Base-by-base conservation (phyloP, 2,888 invertebrate genomes). In the Chromoteleia sp. region DNA sequence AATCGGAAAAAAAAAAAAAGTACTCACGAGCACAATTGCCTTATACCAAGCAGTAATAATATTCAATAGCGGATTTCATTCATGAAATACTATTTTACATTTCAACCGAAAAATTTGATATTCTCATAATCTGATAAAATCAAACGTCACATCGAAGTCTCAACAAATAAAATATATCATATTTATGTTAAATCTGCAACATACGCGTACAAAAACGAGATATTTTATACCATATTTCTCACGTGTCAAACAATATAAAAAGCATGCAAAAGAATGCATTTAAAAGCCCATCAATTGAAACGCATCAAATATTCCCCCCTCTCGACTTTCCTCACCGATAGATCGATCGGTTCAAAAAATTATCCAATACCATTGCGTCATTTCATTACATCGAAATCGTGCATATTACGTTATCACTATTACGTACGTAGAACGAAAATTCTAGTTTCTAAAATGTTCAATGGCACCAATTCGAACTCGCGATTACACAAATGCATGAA, bases 361-460 rank as follows among this genome's bases (percentile, higher is more conserved):
- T 71, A 61, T 39, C 15, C 71, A 63, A 45, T 8, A 41, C 30
- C 0, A 15, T 45, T 74, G n/a, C 73, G n/a, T 75, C 65, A 68
- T 36, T 58, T 21, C 48, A 67, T 59, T 76, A 76, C 15, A 59
- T 52, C 17, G 59, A 76, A 76, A 76, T 43, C 48, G 39, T 43
- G 58, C 15, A 21, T 41, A 56, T 76, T 76, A 50, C 75, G 75
- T 58, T 56, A 30, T 58, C 36, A 48, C 41, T 52, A 50, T 75
- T 75, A 67, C 75, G 75, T 75, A 41, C 17, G 52, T 58, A 45
- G 65, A 74, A 41, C 59, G 43, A 45, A 58, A 75, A 59, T 50
- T 25, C 43, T 43, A 59, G 59, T 75, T 75, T 75, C 75, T 75
- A 75, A 75, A 75, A 50, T 50, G 33, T 41, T 58, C 39, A 58